Conservation (phyloP, 2,113 vertebrate species). For the Electrona antarctica region DNA sequence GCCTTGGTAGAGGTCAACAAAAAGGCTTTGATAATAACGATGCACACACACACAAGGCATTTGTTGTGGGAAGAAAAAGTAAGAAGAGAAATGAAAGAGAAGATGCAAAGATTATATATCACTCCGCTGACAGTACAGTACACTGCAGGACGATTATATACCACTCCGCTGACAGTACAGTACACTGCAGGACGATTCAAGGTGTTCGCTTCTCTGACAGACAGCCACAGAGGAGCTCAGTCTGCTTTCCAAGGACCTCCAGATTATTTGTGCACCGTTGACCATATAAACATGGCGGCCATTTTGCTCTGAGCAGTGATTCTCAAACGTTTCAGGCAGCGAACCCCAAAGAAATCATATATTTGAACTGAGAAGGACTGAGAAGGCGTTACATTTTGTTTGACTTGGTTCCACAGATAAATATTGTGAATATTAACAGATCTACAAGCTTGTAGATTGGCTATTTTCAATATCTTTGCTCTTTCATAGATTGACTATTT, state of each 20-base stretch:
- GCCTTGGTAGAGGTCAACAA: slow-evolving; percentile 25
- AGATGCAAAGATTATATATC: slow-evolving; percentile 29
- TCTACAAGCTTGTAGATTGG: too few species aligned
- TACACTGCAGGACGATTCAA: slow-evolving; percentile 25
- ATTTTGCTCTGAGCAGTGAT: too few species aligned
- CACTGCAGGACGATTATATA: slow-evolving; percentile 16
- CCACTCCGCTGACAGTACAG: not conserved
- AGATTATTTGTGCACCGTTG: too few species aligned
- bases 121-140: not conserved
- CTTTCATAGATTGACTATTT: too few species aligned
- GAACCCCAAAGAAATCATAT: too few species aligned
- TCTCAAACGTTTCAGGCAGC: too few species aligned
- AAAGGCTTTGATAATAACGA: slow-evolving; percentile 46
- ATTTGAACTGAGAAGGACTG: too few species aligned
- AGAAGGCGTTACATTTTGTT: too few species aligned
- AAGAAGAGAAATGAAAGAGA: slow-evolving; percentile 31
- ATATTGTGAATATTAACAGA: too few species aligned
- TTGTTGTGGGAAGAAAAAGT: slow-evolving; percentile 41
- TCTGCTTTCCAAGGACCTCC: not conserved
- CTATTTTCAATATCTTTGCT: too few species aligned
- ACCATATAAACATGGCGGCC: too few species aligned
- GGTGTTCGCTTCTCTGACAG: slow-evolving; percentile 8
- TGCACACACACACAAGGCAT: slow-evolving; percentile 40
- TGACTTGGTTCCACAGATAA: too few species aligned
- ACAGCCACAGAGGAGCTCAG: slow-evolving; percentile 24